phyloP scores from a whole-genome alignment of 2,113 vertebrate genomes.

The Notiomystis cincta region DNA sequence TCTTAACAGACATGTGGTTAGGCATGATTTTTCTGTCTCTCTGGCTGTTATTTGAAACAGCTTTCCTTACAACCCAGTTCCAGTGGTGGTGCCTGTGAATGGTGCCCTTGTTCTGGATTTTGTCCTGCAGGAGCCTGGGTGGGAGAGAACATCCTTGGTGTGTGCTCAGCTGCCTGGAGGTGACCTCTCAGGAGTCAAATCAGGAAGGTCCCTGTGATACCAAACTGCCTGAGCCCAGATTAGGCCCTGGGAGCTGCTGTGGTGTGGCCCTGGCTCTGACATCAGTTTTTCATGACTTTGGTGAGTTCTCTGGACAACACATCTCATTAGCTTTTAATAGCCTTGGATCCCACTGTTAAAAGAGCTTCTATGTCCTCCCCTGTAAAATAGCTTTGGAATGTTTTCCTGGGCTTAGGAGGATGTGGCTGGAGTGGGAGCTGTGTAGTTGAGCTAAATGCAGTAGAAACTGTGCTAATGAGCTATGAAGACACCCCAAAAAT shows the following conservation, averaged over 20 bases:
- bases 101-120: not conserved
- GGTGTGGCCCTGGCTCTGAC: not conserved
- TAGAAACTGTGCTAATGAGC: not conserved
- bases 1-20: not conserved
- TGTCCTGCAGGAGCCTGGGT: not conserved
- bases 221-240: not conserved
- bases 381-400: not conserved
- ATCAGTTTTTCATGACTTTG: not conserved
- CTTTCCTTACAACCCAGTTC: not conserved
- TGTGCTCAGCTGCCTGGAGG: not conserved
- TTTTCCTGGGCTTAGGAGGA: not conserved
- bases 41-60: conserved; percentile 11
- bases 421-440: not conserved
- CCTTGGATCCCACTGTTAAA: not conserved
- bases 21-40: not conserved
- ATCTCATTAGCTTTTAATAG: not conserved
- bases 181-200: not conserved
- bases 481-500: not conserved
- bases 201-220: not conserved
- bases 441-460: not conserved
- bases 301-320: not conserved
- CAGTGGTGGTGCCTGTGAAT: not conserved
- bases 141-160: not conserved
- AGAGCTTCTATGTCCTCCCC: not conserved
- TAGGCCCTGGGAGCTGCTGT: not conserved